Base-by-base conservation (phyloP, 2,797 vertebrate species). In the Melanogrammus aeglefinus region DNA sequence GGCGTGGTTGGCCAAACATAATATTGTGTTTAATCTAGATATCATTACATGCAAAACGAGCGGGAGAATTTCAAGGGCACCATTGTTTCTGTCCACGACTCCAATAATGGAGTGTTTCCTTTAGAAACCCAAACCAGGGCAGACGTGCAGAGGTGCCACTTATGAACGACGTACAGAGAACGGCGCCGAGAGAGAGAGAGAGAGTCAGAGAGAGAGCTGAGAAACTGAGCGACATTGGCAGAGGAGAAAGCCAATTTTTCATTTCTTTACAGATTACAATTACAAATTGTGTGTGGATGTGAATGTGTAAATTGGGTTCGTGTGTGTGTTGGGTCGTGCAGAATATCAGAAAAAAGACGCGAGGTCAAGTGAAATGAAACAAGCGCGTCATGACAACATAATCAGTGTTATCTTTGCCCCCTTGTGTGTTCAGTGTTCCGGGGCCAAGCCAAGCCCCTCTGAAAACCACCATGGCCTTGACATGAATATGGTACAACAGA, bases 21-120 rank as follows among this genome's bases (percentile, higher is more conserved):
- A 94, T 93, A 93, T 93, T 93, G 83, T 88, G 82, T 90, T 93
- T 92, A 92, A 94, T 93, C 90, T 93, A 91, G 91, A 93, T 93
- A 92, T 88, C 88, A 89, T 93, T 93, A 87, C 89, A 91, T 90
- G 85, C 89, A 89, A 93, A 91, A 90, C 79, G 87, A 90, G 88
- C 74, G 72, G 86, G 82, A 89, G 78, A 92, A 88, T 90, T 92
- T 92, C 90, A 93, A 93, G 93, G 90, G 87, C 85, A 87, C 90
- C 88, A 90, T 92, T 94, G 91, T 94, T 91, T 92, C 78, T 51
- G 76, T 81, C 63, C 0, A 77, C 75, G 77, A 75, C 77, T 86
- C 69, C 83, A 88, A 69, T 88, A 89, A 90, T 88, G 73, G 82
- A 83, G 77, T 85, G 85, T 93, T 93, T 92, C 85, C 85, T 92